phyloP scores from a whole-genome alignment of 2,888 invertebrate species.

The Dolomedes plantarius region DNA sequence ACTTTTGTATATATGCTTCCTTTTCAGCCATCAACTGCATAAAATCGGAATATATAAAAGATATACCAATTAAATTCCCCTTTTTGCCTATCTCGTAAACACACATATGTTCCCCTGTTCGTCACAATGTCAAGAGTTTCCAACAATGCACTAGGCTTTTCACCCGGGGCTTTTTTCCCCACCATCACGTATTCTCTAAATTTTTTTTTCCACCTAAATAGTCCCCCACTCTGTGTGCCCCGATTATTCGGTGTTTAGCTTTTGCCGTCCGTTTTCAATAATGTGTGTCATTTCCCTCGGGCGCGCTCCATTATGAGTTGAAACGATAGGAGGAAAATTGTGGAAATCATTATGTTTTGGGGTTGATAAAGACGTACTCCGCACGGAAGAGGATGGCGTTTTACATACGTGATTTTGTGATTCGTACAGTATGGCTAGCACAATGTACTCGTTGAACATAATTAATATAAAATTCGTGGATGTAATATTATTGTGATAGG shows the following conservation, averaged over 20 bases:
- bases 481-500: too few relatives aligned
- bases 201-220: not conserved
- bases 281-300: slow-evolving; percentile 24
- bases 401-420: too few relatives aligned
- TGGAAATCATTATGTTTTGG: not conserved
- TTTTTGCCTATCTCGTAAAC: too few relatives aligned
- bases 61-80: too few relatives aligned
- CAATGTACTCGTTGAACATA: too few relatives aligned
- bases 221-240: not conserved
- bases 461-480: too few relatives aligned
- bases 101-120: not conserved
- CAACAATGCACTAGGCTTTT: slow-evolving; percentile 22
- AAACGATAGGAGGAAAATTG: not conserved
- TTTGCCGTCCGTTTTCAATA: slow-evolving; percentile 42
- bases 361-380: too few relatives aligned
- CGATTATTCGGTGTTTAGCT: slow-evolving; percentile 45
- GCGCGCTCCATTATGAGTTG: not conserved
- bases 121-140: not conserved
- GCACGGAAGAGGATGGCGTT: too few relatives aligned
- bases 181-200: slow-evolving; percentile 7
- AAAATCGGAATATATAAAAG: too few relatives aligned
- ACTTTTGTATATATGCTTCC: too few relatives aligned
- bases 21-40: too few relatives aligned
- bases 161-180: not conserved
- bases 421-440: too few relatives aligned